Percentiles rank a stretch among this genome's conserved stretches.
These are phyloP conservation scores for Apostichopus parvimensis DNA, from an alignment of 35 echinoderm and acorn worm genomes.

Conservation along the genomic window DNA sequence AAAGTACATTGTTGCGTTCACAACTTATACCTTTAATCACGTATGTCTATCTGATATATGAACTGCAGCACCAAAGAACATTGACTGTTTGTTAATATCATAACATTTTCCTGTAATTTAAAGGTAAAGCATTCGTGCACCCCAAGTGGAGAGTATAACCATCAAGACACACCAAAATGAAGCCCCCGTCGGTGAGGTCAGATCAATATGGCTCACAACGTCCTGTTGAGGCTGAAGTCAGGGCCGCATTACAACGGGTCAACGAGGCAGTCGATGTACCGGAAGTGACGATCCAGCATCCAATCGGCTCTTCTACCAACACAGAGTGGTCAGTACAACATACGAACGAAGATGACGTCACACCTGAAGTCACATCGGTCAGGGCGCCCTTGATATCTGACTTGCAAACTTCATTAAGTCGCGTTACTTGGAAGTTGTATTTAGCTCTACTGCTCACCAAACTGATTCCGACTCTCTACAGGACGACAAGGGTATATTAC, in stretches of 20 bases:
- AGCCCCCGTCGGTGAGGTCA: neutral
- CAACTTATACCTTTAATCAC: too few relatives aligned
- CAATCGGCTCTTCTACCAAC: neutral
- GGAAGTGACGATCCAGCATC: neutral
- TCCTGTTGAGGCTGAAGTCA: neutral
- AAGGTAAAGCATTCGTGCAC: neutral
- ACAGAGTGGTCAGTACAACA: neutral
- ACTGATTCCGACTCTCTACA: too few relatives aligned
- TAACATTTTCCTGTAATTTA: neutral
- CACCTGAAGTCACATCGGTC: neutral
- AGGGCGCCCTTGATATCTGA: neutral
- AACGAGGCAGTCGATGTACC: neutral
- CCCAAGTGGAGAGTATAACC: neutral
- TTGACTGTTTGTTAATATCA: too few relatives aligned
- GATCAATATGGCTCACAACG: neutral
- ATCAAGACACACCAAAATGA: neutral
- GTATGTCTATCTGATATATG: too few relatives aligned
- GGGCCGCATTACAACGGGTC: neutral
- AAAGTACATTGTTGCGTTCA: too few relatives aligned
- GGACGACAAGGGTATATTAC: too few relatives aligned
- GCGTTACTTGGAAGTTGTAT: too few relatives aligned
- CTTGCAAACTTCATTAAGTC: neutral
- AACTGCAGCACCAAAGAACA: too few relatives aligned
- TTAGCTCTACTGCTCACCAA: too few relatives aligned
- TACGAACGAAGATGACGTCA: neutral